Conservation (phyloP, 1,140 invertebrate species). For the Neodiprion lecontei region DNA sequence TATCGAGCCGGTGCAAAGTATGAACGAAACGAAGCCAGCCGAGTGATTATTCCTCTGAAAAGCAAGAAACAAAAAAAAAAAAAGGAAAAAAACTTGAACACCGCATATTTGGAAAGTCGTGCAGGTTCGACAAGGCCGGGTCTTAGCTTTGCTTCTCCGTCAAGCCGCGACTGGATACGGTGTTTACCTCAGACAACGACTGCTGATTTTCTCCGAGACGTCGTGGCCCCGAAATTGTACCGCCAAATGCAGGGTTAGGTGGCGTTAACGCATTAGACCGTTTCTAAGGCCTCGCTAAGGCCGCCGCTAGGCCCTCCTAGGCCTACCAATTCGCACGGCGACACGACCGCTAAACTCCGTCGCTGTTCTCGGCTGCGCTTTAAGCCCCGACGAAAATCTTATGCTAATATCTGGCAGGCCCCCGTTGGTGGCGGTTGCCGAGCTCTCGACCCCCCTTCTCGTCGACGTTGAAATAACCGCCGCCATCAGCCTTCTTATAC, state of each 20-base stretch:
- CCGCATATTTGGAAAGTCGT: background rate
- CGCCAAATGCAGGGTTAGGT: constrained; percentile 7
- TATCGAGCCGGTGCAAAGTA: too few species aligned
- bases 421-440: background rate
- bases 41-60: background rate
- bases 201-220: too few species aligned
- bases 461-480: constrained; percentile 3
- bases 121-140: background rate
- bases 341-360: constrained; percentile 27
- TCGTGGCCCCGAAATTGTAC: too few species aligned
- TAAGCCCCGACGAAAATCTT: constrained; percentile 32
- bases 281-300: background rate
- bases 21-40: background rate
- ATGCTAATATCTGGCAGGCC: constrained; percentile 31
- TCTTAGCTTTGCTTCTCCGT: background rate
- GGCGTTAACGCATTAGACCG: background rate
- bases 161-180: too few species aligned
- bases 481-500: background rate
- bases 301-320: constrained; percentile 4
- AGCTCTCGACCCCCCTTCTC: constrained; percentile 15
- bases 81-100: background rate
- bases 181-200: too few species aligned
- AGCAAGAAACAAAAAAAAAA: background rate
- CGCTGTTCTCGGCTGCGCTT: constrained; percentile 22
- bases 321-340: constrained; percentile 8